These are phyloP conservation scores for Morelia viridis DNA, from an alignment of 2,797 vertebrate genomes.

Conservation along the genomic window DNA sequence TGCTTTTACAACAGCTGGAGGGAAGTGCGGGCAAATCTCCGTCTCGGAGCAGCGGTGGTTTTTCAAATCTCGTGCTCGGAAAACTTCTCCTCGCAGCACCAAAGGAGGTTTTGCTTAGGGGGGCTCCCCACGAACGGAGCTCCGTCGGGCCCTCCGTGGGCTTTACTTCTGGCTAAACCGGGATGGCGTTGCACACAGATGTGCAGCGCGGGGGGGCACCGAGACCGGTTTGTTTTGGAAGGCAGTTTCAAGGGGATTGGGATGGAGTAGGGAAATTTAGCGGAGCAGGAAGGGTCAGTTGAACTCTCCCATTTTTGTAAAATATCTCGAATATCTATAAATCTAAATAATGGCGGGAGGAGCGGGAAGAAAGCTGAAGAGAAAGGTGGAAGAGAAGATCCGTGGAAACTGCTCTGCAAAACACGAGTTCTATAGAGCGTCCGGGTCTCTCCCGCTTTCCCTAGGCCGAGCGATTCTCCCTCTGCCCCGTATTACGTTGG, in stretches of 20 bases:
- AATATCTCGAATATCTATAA: neutral
- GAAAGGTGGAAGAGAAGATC: neutral
- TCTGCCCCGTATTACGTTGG: too few species aligned
- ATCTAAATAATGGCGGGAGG: neutral
- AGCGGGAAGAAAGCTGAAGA: neutral
- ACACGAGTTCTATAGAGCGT: too few species aligned
- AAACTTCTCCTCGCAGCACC: neutral
- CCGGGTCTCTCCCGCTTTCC: too few species aligned
- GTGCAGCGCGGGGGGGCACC: neutral
- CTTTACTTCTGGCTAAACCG: neutral
- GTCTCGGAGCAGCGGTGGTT: neutral
- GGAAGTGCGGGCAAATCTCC: neutral
- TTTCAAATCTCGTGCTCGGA: neutral
- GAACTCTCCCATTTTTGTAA: neutral
- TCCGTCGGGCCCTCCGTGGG: neutral
- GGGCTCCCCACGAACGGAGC: neutral
- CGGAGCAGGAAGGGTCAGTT: neutral
- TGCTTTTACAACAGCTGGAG: slow-evolving; percentile 35
- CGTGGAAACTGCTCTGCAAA: neutral
- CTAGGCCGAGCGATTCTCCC: too few species aligned
- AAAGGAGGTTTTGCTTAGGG: neutral
- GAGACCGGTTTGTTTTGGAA: neutral
- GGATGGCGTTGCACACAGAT: neutral
- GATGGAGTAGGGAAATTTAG: too few species aligned
- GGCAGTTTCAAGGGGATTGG: neutral